Conservation (phyloP, 1,140 invertebrate genomes). For the Phenacoccus solenopsis region DNA sequence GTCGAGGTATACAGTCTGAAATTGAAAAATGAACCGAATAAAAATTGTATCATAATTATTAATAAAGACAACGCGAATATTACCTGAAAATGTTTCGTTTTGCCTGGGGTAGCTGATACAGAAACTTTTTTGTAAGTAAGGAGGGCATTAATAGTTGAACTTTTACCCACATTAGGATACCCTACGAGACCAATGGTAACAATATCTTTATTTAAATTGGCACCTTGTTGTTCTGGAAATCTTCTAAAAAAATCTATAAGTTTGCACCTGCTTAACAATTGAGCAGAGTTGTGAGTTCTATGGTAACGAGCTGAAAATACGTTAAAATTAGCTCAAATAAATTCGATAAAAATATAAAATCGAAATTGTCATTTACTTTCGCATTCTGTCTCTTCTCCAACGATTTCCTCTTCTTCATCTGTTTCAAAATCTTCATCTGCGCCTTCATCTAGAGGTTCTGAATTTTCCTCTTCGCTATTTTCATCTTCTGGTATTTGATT, state of each 20-base stretch:
- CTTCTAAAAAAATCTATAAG: conserved; percentile 53
- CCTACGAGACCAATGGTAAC: conserved; percentile 83
- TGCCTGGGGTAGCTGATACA: conserved; percentile 61
- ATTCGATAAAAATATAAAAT: background rate
- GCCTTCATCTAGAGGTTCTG: conserved; percentile 23
- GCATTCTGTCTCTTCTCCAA: conserved; percentile 21
- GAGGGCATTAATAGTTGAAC: conserved; percentile 93
- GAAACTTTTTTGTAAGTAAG: conserved; percentile 77
- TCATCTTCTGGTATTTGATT: conserved; percentile 29
- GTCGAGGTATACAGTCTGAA: conserved; percentile 74
- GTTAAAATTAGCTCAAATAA: background rate
- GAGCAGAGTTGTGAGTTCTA: conserved; percentile 33
- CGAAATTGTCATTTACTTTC: conserved; percentile 21
- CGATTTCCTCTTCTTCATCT: conserved; percentile 26
- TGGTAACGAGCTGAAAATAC: conserved; percentile 19
- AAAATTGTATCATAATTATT: too few species aligned
- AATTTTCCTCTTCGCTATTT: conserved; percentile 25
- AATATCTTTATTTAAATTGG: conserved; percentile 36
- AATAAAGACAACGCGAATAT: conserved; percentile 44
- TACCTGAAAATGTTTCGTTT: conserved; percentile 68
- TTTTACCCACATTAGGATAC: conserved; percentile 99
- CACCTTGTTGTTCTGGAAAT: conserved; percentile 42
- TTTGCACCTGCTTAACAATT: conserved; percentile 43
- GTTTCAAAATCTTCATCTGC: conserved; percentile 29
- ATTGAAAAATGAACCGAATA: too few species aligned